A percentile compares a stretch with the other conserved stretches of the same genome.
phyloP scores from a whole-genome alignment of 2,797 vertebrate species.

The Telmatherina bonti region DNA sequence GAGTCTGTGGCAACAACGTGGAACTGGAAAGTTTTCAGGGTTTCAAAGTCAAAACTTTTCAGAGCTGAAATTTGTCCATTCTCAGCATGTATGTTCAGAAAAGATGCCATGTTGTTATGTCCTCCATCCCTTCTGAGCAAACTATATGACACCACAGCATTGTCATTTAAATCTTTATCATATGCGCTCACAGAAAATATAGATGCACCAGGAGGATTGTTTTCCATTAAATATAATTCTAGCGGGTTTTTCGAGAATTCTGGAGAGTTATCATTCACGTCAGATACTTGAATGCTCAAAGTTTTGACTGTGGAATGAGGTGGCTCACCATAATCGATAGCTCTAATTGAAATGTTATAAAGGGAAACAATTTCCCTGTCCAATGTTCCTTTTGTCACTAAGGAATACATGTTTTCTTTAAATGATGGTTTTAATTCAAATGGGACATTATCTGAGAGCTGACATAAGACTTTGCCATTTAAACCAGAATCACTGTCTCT shows the following conservation, averaged over 20 bases:
- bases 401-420: constrained; percentile 76
- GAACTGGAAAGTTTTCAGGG: constrained; percentile 55
- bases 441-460: constrained; percentile 49
- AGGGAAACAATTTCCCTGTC: constrained; percentile 67
- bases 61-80: constrained; percentile 50
- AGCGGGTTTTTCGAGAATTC: constrained; percentile 56
- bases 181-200: constrained; percentile 67
- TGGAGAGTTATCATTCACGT: constrained; percentile 78
- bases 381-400: constrained; percentile 61
- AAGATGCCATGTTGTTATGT: constrained; percentile 42
- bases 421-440: constrained; percentile 75
- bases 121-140: constrained; percentile 16
- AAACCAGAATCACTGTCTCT: constrained; percentile 69
- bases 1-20: constrained; percentile 58
- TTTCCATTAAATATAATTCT: constrained; percentile 71
- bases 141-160: constrained; percentile 61
- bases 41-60: constrained; percentile 71
- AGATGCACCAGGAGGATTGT: constrained; percentile 60
- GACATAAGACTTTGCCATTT: constrained; percentile 68
- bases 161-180: constrained; percentile 64
- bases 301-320: constrained; percentile 68
- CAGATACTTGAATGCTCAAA: constrained; percentile 69
- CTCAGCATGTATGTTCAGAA: constrained; percentile 56
- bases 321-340: constrained; percentile 72
- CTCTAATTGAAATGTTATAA: constrained; percentile 72